Evolutionary conservation across 2,797 vertebrate species (phyloP), one percentile per base, ranked within the genome.

Genomic region (Sebastes aleutianus): DNA sequence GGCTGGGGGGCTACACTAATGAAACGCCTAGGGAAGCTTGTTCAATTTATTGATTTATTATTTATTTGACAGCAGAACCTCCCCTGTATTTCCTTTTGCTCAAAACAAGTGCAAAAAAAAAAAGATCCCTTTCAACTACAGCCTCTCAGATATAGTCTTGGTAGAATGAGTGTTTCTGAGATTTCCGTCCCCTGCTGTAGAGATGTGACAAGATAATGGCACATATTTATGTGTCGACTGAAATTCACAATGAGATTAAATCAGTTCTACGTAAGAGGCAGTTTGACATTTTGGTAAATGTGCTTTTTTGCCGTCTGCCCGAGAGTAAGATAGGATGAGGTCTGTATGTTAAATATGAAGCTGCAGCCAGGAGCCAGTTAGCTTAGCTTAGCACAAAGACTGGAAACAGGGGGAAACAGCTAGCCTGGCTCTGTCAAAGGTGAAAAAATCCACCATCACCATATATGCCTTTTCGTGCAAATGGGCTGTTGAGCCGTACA

Each of bases 11-110:
- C 24, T 54, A 8, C 72, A 79, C 73, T 76, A 78, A 86, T 83
- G 76, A 87, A 71, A 71, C n/a, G 14, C 32, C n/a, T 1, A n/a
- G 53, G 59, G 61, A 74, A 66, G n/a, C 9, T n/a, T 61, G 8
- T 73, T 84, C 29, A 57, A 88, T 70, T 77, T 64, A 54, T 74
- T 78, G 9, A 65, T 65, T 58, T 50, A 61, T 47, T 73, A 53
- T 83, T 76, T 62, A 74, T 80, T 70, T 83, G 67, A 70, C 63
- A 54, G 47, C 27, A 70, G 9, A 59, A 4, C 54, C 27, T 31
- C 2, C 2, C 9, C 50, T 50, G 12, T 31, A 5, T 74, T 78
- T 39, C 58, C 8, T 63, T 78, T 84, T 59, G 16, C 32, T 81
- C 50, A 73, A 58, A 70, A 80, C 56, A 73, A 69, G 6, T 5